Conservation (phyloP, 2,113 vertebrate genomes). For the Nestor notabilis region DNA sequence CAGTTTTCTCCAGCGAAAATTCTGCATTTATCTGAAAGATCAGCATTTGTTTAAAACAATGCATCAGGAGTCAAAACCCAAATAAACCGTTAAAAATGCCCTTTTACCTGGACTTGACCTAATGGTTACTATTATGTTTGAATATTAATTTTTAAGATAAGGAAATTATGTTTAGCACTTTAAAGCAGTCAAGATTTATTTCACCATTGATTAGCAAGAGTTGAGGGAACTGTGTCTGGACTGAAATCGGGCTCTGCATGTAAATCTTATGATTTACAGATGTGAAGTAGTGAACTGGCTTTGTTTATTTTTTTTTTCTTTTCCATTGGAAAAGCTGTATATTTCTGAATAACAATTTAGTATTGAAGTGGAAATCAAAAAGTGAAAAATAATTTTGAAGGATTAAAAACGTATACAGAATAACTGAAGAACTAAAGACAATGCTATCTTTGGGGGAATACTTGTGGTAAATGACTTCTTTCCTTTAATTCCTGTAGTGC, state of each 20-base stretch:
- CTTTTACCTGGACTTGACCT: neutral
- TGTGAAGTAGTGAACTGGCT: neutral
- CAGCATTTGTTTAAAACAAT: conserved; percentile 26
- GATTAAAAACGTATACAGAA: neutral
- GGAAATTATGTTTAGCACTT: conserved; percentile 21
- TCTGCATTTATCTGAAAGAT: conserved; percentile 34
- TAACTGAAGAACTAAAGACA: conserved; percentile 32
- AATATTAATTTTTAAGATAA: conserved; percentile 28
- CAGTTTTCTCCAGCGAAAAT: conserved; percentile 27
- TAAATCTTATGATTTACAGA: neutral
- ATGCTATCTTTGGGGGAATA: conserved; percentile 29
- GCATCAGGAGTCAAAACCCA: neutral
- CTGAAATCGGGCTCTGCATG: neutral
- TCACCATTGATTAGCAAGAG: neutral
- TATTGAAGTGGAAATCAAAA: neutral
- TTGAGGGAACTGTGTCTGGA: neutral
- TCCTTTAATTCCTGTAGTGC: conserved; percentile 57
- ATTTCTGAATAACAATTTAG: neutral
- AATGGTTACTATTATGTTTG: neutral
- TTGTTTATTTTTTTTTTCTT: neutral
- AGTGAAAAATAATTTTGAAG: neutral
- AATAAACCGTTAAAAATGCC: conserved; percentile 1
- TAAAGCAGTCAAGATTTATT: neutral
- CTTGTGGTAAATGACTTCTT: conserved; percentile 47
- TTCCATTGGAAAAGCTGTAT: neutral